Percentiles rank a stretch among this genome's conserved stretches.
Conservation (phyloP, 92 coral and sea anemone genomes). For the Montipora capitata region DNA sequence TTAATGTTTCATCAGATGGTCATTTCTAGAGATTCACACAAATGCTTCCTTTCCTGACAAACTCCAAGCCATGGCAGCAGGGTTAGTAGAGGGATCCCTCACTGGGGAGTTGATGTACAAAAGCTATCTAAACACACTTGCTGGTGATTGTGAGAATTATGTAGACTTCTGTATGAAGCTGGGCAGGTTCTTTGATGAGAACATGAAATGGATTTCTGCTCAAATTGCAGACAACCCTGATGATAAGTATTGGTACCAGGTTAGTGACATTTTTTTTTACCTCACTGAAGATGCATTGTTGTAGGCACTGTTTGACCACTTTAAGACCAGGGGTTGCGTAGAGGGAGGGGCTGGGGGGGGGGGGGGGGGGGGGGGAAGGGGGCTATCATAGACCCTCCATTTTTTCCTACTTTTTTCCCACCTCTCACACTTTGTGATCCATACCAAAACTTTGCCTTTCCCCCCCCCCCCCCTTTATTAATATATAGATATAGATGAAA, state of each 20-base stretch:
- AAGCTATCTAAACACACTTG: conserved; percentile 70
- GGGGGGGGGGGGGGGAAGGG: too few species aligned
- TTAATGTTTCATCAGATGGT: conserved; percentile 73
- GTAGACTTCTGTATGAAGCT: conserved; percentile 79
- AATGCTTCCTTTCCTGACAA: conserved; percentile 78
- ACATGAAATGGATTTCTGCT: conserved; percentile 70
- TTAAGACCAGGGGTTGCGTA: too few species aligned
- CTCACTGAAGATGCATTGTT: background rate
- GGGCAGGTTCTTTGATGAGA: conserved; percentile 64
- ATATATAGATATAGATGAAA: too few species aligned
- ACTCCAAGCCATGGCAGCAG: conserved; percentile 90
- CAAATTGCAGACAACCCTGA: conserved; percentile 67
- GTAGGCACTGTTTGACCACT: too few species aligned
- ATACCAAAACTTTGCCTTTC: too few species aligned
- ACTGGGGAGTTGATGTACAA: conserved; percentile 88
- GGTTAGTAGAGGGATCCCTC: conserved; percentile 91
- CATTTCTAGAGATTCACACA: conserved; percentile 87
- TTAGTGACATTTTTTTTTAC: background rate
- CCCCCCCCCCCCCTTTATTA: too few species aligned
- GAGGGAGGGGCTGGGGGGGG: too few species aligned
- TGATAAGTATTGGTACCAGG: conserved; percentile 97
- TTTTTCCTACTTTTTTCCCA: too few species aligned
- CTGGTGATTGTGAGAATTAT: conserved; percentile 80
- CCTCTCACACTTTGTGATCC: too few species aligned
- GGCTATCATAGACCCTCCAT: too few species aligned